These are phyloP conservation scores for Glareola pratincola DNA, from an alignment of 2,113 vertebrate species.

Conservation along the genomic window DNA sequence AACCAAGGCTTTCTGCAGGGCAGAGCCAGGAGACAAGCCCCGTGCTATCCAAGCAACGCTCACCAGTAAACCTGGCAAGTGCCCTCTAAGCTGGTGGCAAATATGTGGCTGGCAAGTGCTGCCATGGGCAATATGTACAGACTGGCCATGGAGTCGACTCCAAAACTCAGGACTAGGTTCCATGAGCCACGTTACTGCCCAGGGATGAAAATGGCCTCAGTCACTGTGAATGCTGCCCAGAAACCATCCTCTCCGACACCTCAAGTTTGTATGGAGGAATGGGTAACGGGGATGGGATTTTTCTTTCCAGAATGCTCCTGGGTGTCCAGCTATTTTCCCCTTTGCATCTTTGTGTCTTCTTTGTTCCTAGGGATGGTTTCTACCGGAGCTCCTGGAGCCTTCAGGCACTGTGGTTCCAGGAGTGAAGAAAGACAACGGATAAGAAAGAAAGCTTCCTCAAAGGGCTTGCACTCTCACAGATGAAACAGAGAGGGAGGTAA, in stretches of 20 bases:
- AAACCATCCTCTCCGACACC: background rate
- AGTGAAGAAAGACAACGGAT: background rate
- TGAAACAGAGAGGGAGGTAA: background rate
- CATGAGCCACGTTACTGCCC: background rate
- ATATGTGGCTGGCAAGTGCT: fast-evolving
- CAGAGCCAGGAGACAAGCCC: background rate
- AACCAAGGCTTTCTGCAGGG: background rate
- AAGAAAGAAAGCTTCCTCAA: background rate
- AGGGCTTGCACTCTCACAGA: background rate
- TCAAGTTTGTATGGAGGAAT: background rate
- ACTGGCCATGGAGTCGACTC: background rate
- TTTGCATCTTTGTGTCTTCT: background rate
- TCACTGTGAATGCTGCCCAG: background rate
- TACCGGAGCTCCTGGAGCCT: background rate
- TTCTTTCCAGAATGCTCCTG: background rate
- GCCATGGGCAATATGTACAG: background rate
- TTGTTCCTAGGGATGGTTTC: background rate
- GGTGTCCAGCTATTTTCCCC: background rate
- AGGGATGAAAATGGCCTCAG: background rate
- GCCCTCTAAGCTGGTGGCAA: background rate
- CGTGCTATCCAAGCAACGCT: background rate
- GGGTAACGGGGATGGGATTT: background rate
- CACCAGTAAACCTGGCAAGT: background rate
- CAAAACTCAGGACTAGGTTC: background rate
- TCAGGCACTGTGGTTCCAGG: background rate